Evolutionary conservation across 1,140 invertebrate genomes (phyloP).

Genomic region (Anoplophora glabripennis): DNA sequence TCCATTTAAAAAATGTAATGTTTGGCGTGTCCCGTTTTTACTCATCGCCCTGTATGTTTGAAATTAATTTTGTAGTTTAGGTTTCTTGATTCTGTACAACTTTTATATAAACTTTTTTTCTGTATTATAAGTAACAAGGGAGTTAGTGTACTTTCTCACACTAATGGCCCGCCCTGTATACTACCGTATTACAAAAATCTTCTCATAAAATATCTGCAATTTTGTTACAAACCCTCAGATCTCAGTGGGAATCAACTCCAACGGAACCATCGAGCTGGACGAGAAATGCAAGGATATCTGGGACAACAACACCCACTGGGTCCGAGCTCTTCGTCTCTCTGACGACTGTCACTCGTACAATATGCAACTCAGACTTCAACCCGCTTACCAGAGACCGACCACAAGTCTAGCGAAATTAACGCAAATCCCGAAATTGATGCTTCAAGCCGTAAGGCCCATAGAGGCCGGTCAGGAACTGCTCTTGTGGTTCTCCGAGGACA

Average conservation of each 20-base stretch:
- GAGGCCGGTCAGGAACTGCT: conserved; percentile 60
- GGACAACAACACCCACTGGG: conserved; percentile 41
- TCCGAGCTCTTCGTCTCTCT: conserved; percentile 55
- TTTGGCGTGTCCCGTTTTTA: too few relatives aligned
- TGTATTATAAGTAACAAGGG: too few relatives aligned
- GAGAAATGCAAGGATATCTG: conserved; percentile 34
- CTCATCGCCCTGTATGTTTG: too few relatives aligned
- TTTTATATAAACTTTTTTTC: too few relatives aligned
- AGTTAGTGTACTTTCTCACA: too few relatives aligned
- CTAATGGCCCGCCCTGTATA: too few relatives aligned
- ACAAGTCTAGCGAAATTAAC: conserved; percentile 1
- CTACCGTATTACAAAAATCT: too few relatives aligned
- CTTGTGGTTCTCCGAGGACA: conserved; percentile 79
- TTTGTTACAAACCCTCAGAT: conserved; percentile 30
- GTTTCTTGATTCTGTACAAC: too few relatives aligned
- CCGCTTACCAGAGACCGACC: conserved; percentile 21
- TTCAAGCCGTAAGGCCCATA: conserved; percentile 55
- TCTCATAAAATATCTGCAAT: too few relatives aligned
- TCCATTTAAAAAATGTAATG: too few relatives aligned
- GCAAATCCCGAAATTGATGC: conserved; percentile 40
- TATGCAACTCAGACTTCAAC: conserved; percentile 52
- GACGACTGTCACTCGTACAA: conserved; percentile 69
- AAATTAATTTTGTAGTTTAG: too few relatives aligned
- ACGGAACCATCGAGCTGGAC: conserved; percentile 39
- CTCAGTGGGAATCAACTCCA: conserved; percentile 32